These are phyloP conservation scores for Caradrina kadenii DNA, from an alignment of 2,888 invertebrate genomes.

Conservation along the genomic window DNA sequence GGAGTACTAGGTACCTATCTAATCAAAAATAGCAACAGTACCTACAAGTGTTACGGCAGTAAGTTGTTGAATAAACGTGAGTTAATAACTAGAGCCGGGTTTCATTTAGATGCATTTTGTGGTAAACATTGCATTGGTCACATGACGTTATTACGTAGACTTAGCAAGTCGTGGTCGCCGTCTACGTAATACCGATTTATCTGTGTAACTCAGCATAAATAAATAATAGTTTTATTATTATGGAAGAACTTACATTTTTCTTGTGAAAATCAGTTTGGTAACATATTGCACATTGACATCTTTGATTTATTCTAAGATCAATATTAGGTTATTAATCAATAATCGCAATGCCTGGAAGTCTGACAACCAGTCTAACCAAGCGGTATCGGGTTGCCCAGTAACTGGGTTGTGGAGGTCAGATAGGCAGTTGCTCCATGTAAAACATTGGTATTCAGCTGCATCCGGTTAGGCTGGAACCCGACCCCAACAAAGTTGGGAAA, in stretches of 20 bases:
- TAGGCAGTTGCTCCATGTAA: too few species aligned
- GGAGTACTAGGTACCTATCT: neutral
- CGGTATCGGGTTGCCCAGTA: too few species aligned
- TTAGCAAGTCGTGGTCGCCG: constrained; percentile 11
- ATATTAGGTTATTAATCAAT: too few species aligned
- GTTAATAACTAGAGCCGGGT: constrained; percentile 33
- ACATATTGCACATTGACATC: too few species aligned
- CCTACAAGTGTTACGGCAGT: constrained; percentile 24
- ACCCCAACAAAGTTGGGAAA: too few species aligned
- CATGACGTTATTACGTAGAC: constrained; percentile 32
- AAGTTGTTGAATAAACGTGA: constrained; percentile 43
- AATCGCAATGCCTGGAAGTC: too few species aligned
- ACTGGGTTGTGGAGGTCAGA: too few species aligned
- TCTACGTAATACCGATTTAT: constrained; percentile 42
- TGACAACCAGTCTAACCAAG: too few species aligned
- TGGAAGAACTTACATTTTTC: neutral
- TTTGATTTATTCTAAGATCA: too few species aligned
- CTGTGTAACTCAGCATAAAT: constrained; percentile 8
- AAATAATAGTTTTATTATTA: constrained; percentile 9
- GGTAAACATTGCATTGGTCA: constrained; percentile 49
- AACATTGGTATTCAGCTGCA: too few species aligned
- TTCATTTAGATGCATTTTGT: constrained; percentile 46
- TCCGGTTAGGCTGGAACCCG: too few species aligned
- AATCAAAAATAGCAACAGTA: constrained; percentile 20
- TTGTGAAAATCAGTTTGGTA: too few species aligned